Evolutionary conservation across 30 jellyfish, hydroid and myxozoan species (phyloP), one percentile per base, ranked within the genome.

Genomic region (Cassiopea andromeda): DNA sequence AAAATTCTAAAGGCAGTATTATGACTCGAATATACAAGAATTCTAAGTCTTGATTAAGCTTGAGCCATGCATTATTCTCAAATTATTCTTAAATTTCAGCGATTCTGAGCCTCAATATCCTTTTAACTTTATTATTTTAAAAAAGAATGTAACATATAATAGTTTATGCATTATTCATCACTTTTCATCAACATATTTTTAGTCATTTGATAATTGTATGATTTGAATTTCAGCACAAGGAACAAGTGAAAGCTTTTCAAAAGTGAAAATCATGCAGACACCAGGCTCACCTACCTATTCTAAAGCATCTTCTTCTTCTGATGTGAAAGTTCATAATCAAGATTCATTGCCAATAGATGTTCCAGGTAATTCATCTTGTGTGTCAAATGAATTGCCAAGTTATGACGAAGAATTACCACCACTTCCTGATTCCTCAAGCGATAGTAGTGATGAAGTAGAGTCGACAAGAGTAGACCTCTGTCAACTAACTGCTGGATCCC

Each of bases 381-480:
- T 58, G 7, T 86, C 84, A 3, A 43, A 46, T 38, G 76, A 79
- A 16, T 7, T 73, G 1, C 82, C 80, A 17, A 44, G 66, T 43
- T 87, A 87, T 61, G 79, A 87, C 82, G 47, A 87, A 17, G 94
- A 87, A 4, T 75, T 87, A 13, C 94, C 94, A 17, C 94, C 94
- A 13, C 10, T 87, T 18, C 94, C 94, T 2, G 85, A 87, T 45
- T 77, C 86, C 3, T 48, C 75, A n/a, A 77, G 86, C 49, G 70
- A 59, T 17, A 43, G 16, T 16, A 2, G 54, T 38, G 74, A 49
- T 49, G 70, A 59, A 15, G 3, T 38, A 50, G 86, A 77, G 49
- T 15, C 19, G 27, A 38, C 46, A 3, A 6, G 54, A 15, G 0
- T 75, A 38, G 70, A 48, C 3, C 38, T 83, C 75, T 67, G 85